Evolutionary conservation across 2,888 invertebrate genomes (phyloP), one percentile per base, ranked within the genome.

Genomic region (Cheilosia urbana): DNA sequence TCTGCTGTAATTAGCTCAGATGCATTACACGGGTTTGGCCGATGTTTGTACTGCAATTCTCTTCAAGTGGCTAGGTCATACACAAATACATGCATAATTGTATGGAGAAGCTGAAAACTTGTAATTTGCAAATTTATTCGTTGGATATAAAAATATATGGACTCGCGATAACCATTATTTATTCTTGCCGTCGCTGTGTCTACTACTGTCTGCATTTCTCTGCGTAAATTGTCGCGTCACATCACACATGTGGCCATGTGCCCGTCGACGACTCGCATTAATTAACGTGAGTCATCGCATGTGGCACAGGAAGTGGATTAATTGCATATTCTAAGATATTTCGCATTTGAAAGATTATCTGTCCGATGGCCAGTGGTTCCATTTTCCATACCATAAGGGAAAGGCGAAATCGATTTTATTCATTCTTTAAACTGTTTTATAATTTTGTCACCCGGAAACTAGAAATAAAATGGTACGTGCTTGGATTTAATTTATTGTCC

Each of bases 1-100:
- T 55, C 24, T 53, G 53, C n/a, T 27, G 47, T 84, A 84, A 84
- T 84, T 76, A 76, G 79, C 84, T 75, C 60, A 42, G 76, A 42
- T 81, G 42, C 63, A 69, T 80, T 73, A 17, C 80, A 68, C 58
- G 17, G 42, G 30, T 57, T 68, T 47, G 40, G 57, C 47, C 40
- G 73, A 57, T 65, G 75, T 79, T 79, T 60, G 34, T 55, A 66
- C 53, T 65, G 51, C 45, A 63, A 69, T 45, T 75, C 34, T 5
- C 53, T 76, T 80, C 75, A 42, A 75, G 73, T 65, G 69, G 57
- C 45, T 71, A 17, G 6, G 13, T 15, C 47, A 15, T 65, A 37
- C 9, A 47, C 47, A 15, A 51, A 37, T 4, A 47, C 45, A 19
- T 34, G 9, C 47, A n/a, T 3, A 37, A 53, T 1, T 30, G 30